A percentile compares a stretch with the other conserved stretches of the same genome.
Conservation (phyloP, 2,113 vertebrate genomes). For the Heloderma charlesbogerti region DNA sequence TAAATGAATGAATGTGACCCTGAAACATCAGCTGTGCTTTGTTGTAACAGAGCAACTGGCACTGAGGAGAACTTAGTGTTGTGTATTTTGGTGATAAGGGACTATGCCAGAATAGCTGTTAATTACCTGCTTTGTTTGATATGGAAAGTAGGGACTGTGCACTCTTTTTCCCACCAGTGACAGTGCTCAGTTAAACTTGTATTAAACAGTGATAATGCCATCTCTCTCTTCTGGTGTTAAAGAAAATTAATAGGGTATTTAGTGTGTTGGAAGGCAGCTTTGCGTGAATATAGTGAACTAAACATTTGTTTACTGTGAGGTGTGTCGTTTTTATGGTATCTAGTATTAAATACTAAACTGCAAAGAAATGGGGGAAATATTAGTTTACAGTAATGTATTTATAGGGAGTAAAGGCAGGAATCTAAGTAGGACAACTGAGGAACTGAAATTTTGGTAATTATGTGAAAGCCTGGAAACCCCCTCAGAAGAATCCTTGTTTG, state of each 20-base stretch:
- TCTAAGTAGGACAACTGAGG: neutral
- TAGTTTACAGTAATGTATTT: neutral
- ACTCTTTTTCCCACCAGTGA: slow-evolving; percentile 70
- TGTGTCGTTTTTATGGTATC: neutral
- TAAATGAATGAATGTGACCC: slow-evolving; percentile 80
- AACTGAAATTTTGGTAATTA: neutral
- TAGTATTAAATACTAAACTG: neutral
- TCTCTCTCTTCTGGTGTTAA: slow-evolving; percentile 49
- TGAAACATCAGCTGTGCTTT: slow-evolving; percentile 76
- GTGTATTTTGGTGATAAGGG: slow-evolving; percentile 81
- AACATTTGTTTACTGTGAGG: slow-evolving; percentile 11
- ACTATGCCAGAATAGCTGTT: slow-evolving; percentile 76
- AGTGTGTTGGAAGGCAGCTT: slow-evolving; percentile 45
- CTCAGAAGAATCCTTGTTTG: no score
- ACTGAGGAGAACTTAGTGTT: slow-evolving; percentile 75
- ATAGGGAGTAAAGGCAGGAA: neutral
- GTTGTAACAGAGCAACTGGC: slow-evolving; percentile 66
- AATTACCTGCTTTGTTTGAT: slow-evolving; percentile 84
- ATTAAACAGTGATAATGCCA: slow-evolving; percentile 71
- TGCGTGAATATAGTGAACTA: slow-evolving; percentile 34
- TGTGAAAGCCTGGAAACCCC: neutral
- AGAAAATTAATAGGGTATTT: slow-evolving; percentile 58
- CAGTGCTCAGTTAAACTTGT: slow-evolving; percentile 74
- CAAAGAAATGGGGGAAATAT: neutral
- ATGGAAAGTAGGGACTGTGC: slow-evolving; percentile 70